Evolutionary conservation across 2,888 invertebrate genomes (phyloP), one percentile per base, ranked within the genome.

Genomic region (Drosophila gaucha): DNA sequence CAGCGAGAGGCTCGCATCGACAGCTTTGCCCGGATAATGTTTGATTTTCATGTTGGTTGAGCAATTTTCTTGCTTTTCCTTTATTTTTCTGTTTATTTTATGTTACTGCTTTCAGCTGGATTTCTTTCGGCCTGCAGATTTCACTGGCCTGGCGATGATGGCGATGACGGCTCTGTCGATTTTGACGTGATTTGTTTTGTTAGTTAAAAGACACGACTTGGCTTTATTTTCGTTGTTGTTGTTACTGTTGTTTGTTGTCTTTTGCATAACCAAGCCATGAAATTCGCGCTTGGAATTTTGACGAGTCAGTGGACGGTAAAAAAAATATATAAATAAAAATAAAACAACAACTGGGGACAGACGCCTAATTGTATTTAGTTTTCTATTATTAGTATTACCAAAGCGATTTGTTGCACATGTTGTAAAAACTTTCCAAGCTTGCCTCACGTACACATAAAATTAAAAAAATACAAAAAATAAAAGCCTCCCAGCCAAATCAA

Each of bases 1-100:
- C 93, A 96, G 93, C 58, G 94, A 93, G 65, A 94, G 89, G 91
- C 94, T 93, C 55, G 94, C 93, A 58, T 94, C 94, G 89, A 96
- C 96, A 74, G 95, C 96, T 92, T 96, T 95, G 74, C 96, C 96
- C 39, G 96, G 96, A 91, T 96, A 96, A 86, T 95, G 95, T 91
- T 96, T 95, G 75, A 96, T 95, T 93, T 96, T 96, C 96, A 97
- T 96, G 55, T 67, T 76, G 44, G 9, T 47, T 87, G 14, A 41
- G 47, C 54, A 44, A 59, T 39, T 52, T 47, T 66, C 22, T 41
- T 33, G 36, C 5, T 51, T 46, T 57, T 39, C 43, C 39, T 16
- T 22, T 47, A 50, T 22, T 54, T 52, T 0, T 28, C 6, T 3
- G 6, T 26, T 26, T 9, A 9, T 14, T 5, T 5, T 41, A n/a